Conservation (phyloP, 2,797 vertebrate genomes). For the Premnoplex brunnescens region DNA sequence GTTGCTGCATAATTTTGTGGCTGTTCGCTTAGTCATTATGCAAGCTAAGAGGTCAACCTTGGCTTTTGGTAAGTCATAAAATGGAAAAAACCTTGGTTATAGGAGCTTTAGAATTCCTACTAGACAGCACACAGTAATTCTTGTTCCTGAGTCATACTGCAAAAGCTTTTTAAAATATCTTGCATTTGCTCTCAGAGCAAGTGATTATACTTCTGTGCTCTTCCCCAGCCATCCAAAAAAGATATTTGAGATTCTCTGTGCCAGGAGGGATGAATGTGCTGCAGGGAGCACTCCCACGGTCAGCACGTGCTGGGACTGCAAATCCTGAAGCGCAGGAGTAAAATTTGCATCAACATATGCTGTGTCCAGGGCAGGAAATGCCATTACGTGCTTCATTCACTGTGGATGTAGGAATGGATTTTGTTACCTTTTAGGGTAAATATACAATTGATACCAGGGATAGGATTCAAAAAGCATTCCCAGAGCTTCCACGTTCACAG, state of each 20-base stretch:
- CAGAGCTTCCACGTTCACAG: not conserved
- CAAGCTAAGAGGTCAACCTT: slow-evolving; percentile 28
- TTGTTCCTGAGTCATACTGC: slow-evolving; percentile 38
- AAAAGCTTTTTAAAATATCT: slow-evolving; percentile 41
- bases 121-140: not conserved
- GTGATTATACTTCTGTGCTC: slow-evolving; percentile 31
- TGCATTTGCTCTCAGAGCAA: slow-evolving; percentile 26
- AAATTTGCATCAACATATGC: not conserved
- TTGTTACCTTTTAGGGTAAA: not conserved
- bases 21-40: not conserved
- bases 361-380: not conserved
- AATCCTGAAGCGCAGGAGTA: not conserved
- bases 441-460: not conserved
- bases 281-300: slow-evolving; percentile 6
- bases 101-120: slow-evolving; percentile 28
- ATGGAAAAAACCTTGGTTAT: not conserved
- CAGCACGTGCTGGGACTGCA: slow-evolving; percentile 12
- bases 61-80: slow-evolving; percentile 44
- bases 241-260: slow-evolving; percentile 14
- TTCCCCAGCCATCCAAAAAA: slow-evolving; percentile 16
- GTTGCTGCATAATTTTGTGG: not conserved
- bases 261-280: not conserved
- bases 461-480: not conserved
- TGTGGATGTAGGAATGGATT: not conserved
- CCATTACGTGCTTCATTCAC: not conserved